Evolutionary conservation across 2,888 invertebrate genomes (phyloP), one percentile per base, ranked within the genome.

Genomic region (Hoplodrina ambigua): DNA sequence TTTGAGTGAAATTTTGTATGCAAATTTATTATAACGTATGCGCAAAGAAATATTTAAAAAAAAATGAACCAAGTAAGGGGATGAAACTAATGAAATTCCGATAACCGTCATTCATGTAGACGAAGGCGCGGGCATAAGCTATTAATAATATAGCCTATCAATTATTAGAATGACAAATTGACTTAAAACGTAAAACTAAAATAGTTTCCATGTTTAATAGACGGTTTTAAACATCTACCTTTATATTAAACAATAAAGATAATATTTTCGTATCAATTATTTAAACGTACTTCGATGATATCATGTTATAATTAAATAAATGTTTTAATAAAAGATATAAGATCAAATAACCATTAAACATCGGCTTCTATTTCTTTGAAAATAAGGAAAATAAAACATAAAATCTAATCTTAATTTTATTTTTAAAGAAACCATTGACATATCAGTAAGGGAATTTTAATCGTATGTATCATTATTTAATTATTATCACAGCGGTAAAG

Each of bases 341-440:
- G 4, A 41, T 67, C 11, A 4, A 30, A 63, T 10, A 1, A 20
- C 30, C 2, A 13, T 8, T 11, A 49, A 67, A 44, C 1, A 50
- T 44, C 55, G 50, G 33, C 10, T 44, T 57, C 6, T n/a, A 57
- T 57, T 49, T 19, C 33, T 65, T 57, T 57, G 8, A 19, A 49
- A 25, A 55, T 33, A 7, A 56, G 19, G 57, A 53, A 71, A 76
- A 53, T 3, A 2, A 44, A 49, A 46, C 13, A 11, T 6, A 6
- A 41, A 54, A 19, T 17, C 4, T 37, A n/a, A 66, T 50, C 30
- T 11, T 6, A 0, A 13, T 7, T 10, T 5, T 37, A 20, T 25
- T 33, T 37, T 50, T 1, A 44, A 25, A 19, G 20, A 44, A 44
- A 13, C 5, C 46, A 19, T 44, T 25, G 17, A 25, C 11, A 13